phyloP scores from a whole-genome alignment of 2,797 vertebrate species.

The Anguilla marmorata region DNA sequence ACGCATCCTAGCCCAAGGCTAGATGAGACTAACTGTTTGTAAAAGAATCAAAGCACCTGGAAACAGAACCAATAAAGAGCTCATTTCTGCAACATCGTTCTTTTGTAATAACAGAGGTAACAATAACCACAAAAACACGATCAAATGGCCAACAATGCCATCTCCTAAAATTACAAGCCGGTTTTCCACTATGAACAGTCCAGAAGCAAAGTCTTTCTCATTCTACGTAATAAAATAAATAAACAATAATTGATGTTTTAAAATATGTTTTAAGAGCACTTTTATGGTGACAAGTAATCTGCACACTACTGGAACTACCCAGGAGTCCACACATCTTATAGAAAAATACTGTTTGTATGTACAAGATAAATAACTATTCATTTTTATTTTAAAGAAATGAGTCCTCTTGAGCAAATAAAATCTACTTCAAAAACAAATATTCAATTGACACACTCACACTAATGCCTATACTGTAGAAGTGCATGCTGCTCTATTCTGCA shows the following conservation, averaged over 20 bases:
- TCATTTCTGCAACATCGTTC: neutral
- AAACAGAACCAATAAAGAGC: neutral
- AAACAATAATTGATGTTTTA: neutral
- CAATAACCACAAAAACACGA: neutral
- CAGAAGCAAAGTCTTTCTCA: neutral
- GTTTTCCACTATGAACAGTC: neutral
- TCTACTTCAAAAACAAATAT: neutral
- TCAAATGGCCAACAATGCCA: neutral
- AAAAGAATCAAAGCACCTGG: neutral
- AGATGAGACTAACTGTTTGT: neutral
- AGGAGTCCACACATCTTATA: neutral
- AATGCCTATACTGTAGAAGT: neutral
- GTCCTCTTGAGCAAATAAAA: neutral
- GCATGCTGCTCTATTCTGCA: neutral
- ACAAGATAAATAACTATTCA: neutral
- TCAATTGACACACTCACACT: neutral
- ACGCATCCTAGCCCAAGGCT: neutral
- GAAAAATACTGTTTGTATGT: conserved; percentile 13
- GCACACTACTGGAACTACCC: conserved; percentile 12
- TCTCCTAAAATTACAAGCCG: neutral
- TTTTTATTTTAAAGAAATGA: neutral
- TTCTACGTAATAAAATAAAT: neutral
- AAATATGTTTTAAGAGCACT: conserved; percentile 55
- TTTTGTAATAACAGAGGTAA: neutral
- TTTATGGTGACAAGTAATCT: conserved; percentile 51